Evolutionary conservation across 2,797 vertebrate species (phyloP).

Genomic region (Micropoecilia bifurca): DNA sequence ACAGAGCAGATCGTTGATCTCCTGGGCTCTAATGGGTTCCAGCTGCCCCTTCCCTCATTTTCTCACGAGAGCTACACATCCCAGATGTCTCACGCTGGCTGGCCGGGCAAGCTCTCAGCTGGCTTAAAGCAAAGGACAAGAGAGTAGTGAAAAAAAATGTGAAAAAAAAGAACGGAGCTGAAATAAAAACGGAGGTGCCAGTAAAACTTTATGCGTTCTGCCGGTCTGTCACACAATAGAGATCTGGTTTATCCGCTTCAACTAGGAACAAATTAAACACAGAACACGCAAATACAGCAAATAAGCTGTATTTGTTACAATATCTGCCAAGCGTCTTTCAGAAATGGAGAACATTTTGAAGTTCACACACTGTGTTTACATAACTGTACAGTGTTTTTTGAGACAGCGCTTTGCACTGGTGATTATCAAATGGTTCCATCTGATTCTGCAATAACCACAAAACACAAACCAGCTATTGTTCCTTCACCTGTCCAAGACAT

Average conservation of each 20-base stretch:
- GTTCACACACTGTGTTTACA: conserved; percentile 20
- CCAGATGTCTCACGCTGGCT: conserved; percentile 80
- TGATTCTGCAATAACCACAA: neutral
- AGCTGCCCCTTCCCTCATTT: conserved; percentile 56
- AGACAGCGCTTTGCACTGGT: conserved; percentile 33
- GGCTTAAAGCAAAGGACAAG: conserved; percentile 39
- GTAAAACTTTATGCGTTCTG: conserved; percentile 47
- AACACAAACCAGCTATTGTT: conserved; percentile 3
- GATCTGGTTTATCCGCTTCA: conserved; percentile 29
- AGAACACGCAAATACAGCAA: conserved; percentile 17
- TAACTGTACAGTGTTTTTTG: conserved; percentile 3
- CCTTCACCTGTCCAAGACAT: neutral
- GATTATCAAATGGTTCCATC: conserved; percentile 18
- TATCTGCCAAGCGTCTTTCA: conserved; percentile 23
- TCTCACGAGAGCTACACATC: conserved; percentile 72
- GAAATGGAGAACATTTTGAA: conserved; percentile 12
- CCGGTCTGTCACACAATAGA: conserved; percentile 27
- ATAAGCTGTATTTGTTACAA: conserved; percentile 12
- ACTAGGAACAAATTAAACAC: conserved; percentile 15
- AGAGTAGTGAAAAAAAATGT: conserved; percentile 4
- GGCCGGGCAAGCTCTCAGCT: conserved; percentile 67
- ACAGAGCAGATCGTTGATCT: conserved; percentile 57
- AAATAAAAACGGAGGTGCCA: conserved; percentile 29
- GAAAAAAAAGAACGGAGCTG: conserved; percentile 2
- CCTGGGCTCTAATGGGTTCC: conserved; percentile 58